Evolutionary conservation across 1,140 invertebrate genomes (phyloP), one percentile per base, ranked within the genome.

Genomic region (Drosophila asahinai): DNA sequence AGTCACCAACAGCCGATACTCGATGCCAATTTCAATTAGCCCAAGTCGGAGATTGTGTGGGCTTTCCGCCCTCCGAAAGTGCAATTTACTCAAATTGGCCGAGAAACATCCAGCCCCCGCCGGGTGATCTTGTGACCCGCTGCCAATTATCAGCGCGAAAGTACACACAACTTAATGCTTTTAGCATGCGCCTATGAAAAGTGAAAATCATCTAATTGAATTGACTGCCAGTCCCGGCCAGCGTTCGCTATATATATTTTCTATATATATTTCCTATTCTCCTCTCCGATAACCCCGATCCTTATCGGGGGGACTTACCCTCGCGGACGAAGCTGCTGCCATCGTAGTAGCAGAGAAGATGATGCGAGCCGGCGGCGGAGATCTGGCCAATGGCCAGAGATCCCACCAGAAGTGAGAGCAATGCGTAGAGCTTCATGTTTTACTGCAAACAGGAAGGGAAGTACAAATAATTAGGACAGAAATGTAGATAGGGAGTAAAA

Each of bases 261-360:
- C 5, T 43, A 30, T 22, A 5, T 30, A 33, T 2, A 25, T 3
- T 25, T 25, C 4, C 22, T 7, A 30, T 9, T 36, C 30, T 9
- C 5, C 14, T 17, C 15, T 8, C 6, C 57, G 74, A 78, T 78
- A 78, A 78, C 75, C 75, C 67, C 67, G 15, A 48, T 45, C 8
- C 62, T 76, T 60, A 78, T 68, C 64, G 43, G 42, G 11, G 22
- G 42, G 19, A 75, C 94, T 95, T 93, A 96, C 96, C 95, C 93
- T 95, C 94, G 78, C 95, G 94, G 71, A 94, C 93, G 83, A 94
- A 95, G 65, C 95, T 95, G 89, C 93, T 94, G 92, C 95, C 95
- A 86, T 96, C 95, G 84, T 96, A 96, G 90, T 96, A 96, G 91
- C 96, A 96, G 67, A 96, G 94, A 17, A 96, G 94, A 93, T 95